Base-by-base conservation (phyloP, 2,797 vertebrate genomes). In the Platyrinchus mystaceus region DNA sequence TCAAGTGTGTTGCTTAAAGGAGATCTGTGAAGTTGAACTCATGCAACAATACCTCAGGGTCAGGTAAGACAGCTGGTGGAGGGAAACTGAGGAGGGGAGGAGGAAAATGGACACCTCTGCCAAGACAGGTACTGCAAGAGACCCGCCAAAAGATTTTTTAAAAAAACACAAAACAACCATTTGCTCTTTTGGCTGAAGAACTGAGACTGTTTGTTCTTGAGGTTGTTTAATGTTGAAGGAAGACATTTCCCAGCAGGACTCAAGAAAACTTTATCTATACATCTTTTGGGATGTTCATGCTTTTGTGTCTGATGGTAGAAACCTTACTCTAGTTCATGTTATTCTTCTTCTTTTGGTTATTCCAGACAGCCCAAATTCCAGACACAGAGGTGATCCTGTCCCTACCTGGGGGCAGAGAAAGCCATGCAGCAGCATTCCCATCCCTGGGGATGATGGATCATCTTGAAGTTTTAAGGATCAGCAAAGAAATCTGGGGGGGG, bases 331-430 rank as follows among this genome's bases (percentile, higher is more conserved):
- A 93, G 59, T 49, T 95, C 73, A 93, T 74, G 34, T 76, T 96
- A 41, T 97, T 97, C 63, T 97, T 89, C 3, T 49, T 81, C 13
- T 46, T 74, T 87, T 97, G 95, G 41, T 96, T 95, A 86, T 97
- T 98, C 76, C 85, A 89, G 59, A 96, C 92, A 44, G 97, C 93
- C 92, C 97, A 98, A 60, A 98, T 88, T 28, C 97, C 94, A 63
- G 94, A 97, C 12, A 62, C 70, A 81, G 97, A 97, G 73, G 89
- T 15, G 27, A 96, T 70, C 34, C 97, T 86, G 1, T 86, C 69
- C 96, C 87, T 67, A 96, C 47, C 18, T 95, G 97, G 17, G 37
- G 30, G 92, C 62, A 58, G 97, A 91, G 37, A 97, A 95, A 76
- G 92, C 91, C 85, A 97, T 96, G 15, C 34, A 64, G 70, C 66